These are phyloP conservation scores for Reticulitermes speratus DNA, from an alignment of 1,140 invertebrate genomes.

Conservation along the genomic window DNA sequence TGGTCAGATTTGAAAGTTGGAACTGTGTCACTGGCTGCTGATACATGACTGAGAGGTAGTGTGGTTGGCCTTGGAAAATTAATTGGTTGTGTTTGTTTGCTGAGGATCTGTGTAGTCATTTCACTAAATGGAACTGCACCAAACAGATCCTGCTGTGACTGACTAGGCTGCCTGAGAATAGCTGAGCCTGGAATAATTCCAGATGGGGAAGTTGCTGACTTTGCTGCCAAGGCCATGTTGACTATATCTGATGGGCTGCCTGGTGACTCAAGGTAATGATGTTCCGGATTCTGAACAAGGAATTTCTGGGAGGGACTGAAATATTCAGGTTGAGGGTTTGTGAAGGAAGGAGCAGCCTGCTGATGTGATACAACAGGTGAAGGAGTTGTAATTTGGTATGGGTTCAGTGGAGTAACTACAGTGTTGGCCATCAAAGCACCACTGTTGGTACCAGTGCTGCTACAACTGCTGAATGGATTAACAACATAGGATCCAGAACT, in stretches of 20 bases:
- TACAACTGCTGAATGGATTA: conserved; percentile 40
- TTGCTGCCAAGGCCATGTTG: background rate
- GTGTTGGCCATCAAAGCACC: background rate
- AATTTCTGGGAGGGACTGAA: background rate
- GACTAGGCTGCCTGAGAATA: background rate
- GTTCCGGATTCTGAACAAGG: background rate
- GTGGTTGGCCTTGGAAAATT: conserved; percentile 42
- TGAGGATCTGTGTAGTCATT: conserved; percentile 43
- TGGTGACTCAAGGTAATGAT: background rate
- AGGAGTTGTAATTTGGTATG: background rate
- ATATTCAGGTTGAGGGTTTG: background rate
- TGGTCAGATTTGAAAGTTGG: background rate
- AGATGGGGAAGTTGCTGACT: background rate
- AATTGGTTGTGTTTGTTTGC: conserved; percentile 44
- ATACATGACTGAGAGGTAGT: conserved; percentile 34
- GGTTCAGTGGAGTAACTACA: background rate
- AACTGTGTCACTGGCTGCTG: conserved; percentile 21
- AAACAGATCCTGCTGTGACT: conserved; percentile 53
- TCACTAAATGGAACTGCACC: conserved; percentile 61
- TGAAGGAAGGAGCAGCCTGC: conserved; percentile 38
- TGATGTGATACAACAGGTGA: conserved; percentile 35
- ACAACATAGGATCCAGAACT: conserved; percentile 40
- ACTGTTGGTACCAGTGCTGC: background rate
- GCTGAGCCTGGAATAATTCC: background rate
- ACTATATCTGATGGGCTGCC: background rate